These are phyloP conservation scores for Macrochelys suwanniensis DNA, from an alignment of 2,797 vertebrate species.

Conservation along the genomic window DNA sequence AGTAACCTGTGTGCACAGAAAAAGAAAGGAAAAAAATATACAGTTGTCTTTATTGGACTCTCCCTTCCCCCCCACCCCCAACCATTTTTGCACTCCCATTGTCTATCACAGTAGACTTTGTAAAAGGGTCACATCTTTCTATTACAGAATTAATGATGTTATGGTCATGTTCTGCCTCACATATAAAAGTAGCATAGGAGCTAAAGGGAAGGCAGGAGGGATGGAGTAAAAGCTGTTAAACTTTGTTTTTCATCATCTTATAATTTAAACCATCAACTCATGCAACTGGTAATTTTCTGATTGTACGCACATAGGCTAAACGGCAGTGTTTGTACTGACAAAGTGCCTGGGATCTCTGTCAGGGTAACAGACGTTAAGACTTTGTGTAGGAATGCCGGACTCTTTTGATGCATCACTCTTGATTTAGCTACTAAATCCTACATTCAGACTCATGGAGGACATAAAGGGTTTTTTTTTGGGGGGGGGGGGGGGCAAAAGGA, in stretches of 20 bases:
- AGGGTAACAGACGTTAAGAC: not conserved
- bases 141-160: slow-evolving; percentile 32
- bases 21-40: not conserved
- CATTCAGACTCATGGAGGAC: not conserved
- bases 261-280: not conserved
- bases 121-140: not conserved
- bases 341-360: not conserved
- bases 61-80: not conserved
- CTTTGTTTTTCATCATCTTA: not conserved
- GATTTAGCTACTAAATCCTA: not conserved
- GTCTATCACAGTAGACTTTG: not conserved
- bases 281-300: not conserved
- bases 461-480: not conserved
- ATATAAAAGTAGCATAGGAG: not conserved
- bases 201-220: not conserved
- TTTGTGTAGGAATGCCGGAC: not conserved
- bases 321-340: not conserved
- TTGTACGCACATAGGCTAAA: not conserved
- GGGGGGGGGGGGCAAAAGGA: not conserved
- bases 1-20: not conserved
- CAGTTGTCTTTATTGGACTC: not conserved
- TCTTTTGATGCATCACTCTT: not conserved
- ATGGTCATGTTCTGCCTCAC: not conserved
- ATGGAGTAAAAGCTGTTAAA: not conserved
- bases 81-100: not conserved